Base-by-base conservation (phyloP, 2,888 invertebrate species). In the Chirona hameri region DNA sequence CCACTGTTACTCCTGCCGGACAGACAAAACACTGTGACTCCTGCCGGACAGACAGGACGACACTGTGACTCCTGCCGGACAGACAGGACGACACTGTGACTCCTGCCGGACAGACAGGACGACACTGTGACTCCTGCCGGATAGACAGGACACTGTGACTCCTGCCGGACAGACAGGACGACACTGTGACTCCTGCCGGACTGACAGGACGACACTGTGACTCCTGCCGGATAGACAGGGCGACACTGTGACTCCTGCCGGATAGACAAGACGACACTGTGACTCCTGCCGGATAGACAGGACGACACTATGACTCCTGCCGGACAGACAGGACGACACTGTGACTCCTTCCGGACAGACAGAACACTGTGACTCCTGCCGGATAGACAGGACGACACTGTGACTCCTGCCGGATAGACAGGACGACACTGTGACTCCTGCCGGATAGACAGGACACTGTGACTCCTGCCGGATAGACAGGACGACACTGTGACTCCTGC, bases 21-120 rank as follows among this genome's bases (percentile, higher is more conserved):
- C 31, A 72, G n/a, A 52, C 60, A n/a, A n/a, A n/a, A 72, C 31
- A 29, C 31, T 72, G 72, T 31, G 72, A 72, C 72, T 72, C 72
- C 72, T 72, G 27, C 31, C 15, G 31, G 29, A 7, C 31, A 72
- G n/a, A 52, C 60, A n/a, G n/a, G n/a, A n/a, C 31, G 18, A 72
- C 31, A 29, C 31, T 72, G 72, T 31, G 72, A 72, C 72, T 72
- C 72, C 72, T 72, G 27, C 31, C 15, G 31, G 29, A 7, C 31
- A 72, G n/a, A 52, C 60, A n/a, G n/a, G n/a, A n/a, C 31, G 18
- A 72, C 31, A 29, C 31, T 72, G 72, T 31, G 72, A 72, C 72
- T 72, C 72, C 72, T 72, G 27, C 31, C 15, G 31, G 29, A 7
- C 31, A 72, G n/a, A 52, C 60, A n/a, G n/a, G n/a, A n/a, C 31